Evolutionary conservation across 1,140 invertebrate species (phyloP).

Genomic region (Drosophila simulans): DNA sequence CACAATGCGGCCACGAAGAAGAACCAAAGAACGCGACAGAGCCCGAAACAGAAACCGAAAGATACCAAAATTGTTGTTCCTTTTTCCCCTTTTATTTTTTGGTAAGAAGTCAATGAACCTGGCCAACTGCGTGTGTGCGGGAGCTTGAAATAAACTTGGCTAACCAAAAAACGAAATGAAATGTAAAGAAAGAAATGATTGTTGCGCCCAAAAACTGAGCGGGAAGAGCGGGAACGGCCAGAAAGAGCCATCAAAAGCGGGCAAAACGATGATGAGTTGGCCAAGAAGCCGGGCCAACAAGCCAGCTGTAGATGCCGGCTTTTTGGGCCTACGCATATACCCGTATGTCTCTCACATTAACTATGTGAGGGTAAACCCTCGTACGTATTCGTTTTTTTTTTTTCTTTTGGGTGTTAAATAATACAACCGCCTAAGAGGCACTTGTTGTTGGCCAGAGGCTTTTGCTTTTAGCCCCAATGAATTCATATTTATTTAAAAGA

Average conservation of each 20-base stretch:
- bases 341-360: conserved; percentile 27
- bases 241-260: conserved; percentile 57
- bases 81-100: conserved; percentile 52
- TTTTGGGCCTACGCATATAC: conserved; percentile 50
- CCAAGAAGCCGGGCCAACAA: conserved; percentile 32
- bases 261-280: conserved; percentile 62
- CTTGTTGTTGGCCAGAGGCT: conserved; percentile 55
- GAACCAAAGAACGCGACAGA: conserved; percentile 58
- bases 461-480: conserved; percentile 44
- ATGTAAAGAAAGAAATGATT: conserved; percentile 75
- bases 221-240: conserved; percentile 11
- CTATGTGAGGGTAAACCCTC: conserved; percentile 6
- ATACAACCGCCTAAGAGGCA: conserved; percentile 70
- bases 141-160: conserved; percentile 77
- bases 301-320: conserved; percentile 53
- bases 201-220: conserved; percentile 60
- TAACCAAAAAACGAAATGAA: conserved; percentile 64
- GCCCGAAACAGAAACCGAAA: conserved; percentile 54
- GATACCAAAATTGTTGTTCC: conserved; percentile 47
- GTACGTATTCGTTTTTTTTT: conserved; percentile 4
- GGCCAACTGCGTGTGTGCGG: conserved; percentile 60
- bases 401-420: conserved; percentile 73
- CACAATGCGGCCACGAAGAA: conserved; percentile 53
- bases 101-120: conserved; percentile 79
- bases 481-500: conserved; percentile 52